phyloP scores from a whole-genome alignment of 2,888 invertebrate species.

The Taenaris catops region DNA sequence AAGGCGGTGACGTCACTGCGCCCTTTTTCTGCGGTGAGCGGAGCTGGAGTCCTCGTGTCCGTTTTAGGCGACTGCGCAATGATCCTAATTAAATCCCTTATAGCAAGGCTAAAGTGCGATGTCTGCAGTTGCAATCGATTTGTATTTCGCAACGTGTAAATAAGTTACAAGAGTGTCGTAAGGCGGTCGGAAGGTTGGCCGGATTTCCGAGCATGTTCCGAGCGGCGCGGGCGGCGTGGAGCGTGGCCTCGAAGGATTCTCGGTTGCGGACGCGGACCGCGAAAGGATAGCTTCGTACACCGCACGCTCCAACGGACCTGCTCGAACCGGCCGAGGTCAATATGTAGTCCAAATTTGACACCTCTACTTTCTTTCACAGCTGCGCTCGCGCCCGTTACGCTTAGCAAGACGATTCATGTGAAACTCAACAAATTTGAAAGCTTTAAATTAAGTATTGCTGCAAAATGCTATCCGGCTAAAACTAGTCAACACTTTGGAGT shows the following conservation, averaged over 20 bases:
- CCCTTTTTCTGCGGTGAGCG: constrained; percentile 45
- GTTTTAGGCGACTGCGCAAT: constrained; percentile 74
- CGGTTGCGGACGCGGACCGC: no score
- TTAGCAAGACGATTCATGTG: no score
- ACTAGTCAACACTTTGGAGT: no score
- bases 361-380: background rate
- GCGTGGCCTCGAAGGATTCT: constrained; percentile 72
- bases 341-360: constrained; percentile 4
- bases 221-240: constrained; percentile 44
- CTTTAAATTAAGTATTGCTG: no score
- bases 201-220: constrained; percentile 78
- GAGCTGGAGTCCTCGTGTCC: constrained; percentile 75
- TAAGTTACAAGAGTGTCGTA: constrained; percentile 77
- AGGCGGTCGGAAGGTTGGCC: constrained; percentile 78
- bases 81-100: constrained; percentile 79
- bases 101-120: constrained; percentile 76
- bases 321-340: constrained; percentile 29
- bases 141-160: constrained; percentile 77
- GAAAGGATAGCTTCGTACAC: constrained; percentile 33
- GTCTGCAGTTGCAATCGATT: constrained; percentile 78
- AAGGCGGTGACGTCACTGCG: constrained; percentile 17
- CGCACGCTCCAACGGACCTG: constrained; percentile 23
- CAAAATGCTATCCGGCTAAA: no score
- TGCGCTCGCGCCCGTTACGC: no score
- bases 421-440: no score